Percentiles rank a stretch among this genome's conserved stretches.
These are phyloP conservation scores for Armadillidium nasatum DNA, from an alignment of 1,140 invertebrate genomes.

Conservation along the genomic window DNA sequence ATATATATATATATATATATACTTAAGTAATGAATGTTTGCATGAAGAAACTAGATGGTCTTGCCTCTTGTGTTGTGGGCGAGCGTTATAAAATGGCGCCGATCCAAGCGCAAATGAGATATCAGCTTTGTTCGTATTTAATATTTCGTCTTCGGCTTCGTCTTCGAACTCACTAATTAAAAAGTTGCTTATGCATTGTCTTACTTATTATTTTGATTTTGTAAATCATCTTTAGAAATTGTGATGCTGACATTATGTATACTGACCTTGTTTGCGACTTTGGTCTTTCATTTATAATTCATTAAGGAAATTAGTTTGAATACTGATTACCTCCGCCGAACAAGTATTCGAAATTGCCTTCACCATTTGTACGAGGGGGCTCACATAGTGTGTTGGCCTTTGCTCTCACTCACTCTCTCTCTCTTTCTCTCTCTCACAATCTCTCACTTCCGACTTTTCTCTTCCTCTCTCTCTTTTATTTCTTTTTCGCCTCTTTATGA, in stretches of 20 bases:
- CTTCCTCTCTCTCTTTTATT: neutral
- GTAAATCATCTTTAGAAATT: too few relatives aligned
- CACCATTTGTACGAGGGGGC: neutral
- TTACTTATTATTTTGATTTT: too few relatives aligned
- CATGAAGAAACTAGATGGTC: slow-evolving; percentile 9
- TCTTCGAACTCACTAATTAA: neutral
- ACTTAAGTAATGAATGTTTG: neutral
- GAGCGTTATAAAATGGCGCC: slow-evolving; percentile 8
- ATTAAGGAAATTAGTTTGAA: neutral
- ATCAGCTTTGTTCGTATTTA: neutral
- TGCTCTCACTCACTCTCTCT: neutral
- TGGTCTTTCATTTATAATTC: too few relatives aligned
- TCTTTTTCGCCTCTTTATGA: slow-evolving; percentile 1
- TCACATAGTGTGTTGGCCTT: neutral
- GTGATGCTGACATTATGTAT: too few relatives aligned
- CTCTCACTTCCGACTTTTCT: too few relatives aligned
- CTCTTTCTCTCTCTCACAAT: too few relatives aligned
- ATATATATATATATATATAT: slow-evolving; percentile 6
- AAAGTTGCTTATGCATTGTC: too few relatives aligned
- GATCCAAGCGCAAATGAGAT: slow-evolving; percentile 11
- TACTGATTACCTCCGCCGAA: neutral
- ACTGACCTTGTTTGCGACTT: too few relatives aligned
- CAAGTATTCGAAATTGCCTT: neutral
- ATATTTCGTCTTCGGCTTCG: neutral
- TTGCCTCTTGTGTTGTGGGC: slow-evolving; percentile 10